Base-by-base conservation (phyloP, 30 jellyfish, hydroid and myxozoan species). In the Pelagia noctiluca region DNA sequence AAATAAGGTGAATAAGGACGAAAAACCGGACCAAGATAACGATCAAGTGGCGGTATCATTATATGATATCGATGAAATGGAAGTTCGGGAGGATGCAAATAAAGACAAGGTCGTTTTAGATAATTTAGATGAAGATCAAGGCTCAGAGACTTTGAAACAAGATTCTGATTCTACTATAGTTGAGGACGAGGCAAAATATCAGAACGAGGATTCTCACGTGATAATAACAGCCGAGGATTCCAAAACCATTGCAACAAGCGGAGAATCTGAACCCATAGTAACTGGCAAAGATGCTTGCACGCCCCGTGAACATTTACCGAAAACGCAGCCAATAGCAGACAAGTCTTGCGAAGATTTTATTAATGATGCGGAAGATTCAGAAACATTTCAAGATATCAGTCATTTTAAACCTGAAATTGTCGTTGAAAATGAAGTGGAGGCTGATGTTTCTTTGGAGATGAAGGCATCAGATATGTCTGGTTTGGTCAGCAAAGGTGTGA, bases 401-500 rank as follows among this genome's bases (percentile, higher is more conserved):
- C 7, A 52, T 4, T 52, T 21, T 23, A 77, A 77, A 25, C 71
- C 80, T 54, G 78, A 77, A 19, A 29, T 23, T 10, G 80, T 23
- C 19, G 77, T 28, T 8, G 89, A 77, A 35, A 48, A 63, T n/a
- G 54, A 60, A 18, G 63, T 33, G 2, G 79, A 77, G n/a, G 80
- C n/a, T 28, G 52, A 62, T 11, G 22, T 19, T 63, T 16, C 92
- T 26, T 4, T 57, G n/a, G 92, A 82, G 37, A 48, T 63, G 79
- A 54, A 68, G 29, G 13, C 48, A 50, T 82, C 84, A 1, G 88
- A 75, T 49, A 75, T 67, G 61, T 86, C 96, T 38, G 88, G 96
- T 30, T 91, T 93, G 30, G 89, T 64, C 49, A 95, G 91, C 86
- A 87, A 84, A 42, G 98, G 98, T 2, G 96, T 93, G 2, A 87